Conservation (phyloP, 2,113 vertebrate species). For the Hoplias malabaricus region DNA sequence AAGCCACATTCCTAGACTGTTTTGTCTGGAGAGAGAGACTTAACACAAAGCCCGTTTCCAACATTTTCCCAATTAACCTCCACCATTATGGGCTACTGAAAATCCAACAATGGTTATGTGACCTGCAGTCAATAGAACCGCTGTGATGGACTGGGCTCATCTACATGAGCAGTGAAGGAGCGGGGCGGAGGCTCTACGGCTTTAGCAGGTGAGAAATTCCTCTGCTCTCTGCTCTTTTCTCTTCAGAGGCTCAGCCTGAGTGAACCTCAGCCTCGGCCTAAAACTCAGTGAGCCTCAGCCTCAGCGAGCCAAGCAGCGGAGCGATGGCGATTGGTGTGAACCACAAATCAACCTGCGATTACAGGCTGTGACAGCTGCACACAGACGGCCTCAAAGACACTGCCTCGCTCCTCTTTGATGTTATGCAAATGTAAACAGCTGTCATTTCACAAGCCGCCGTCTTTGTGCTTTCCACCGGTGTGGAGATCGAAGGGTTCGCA, state of each 20-base stretch:
- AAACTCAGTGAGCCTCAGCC: too few species aligned
- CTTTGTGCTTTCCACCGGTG: conserved; percentile 49
- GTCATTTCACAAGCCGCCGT: conserved; percentile 60
- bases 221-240: conserved; percentile 7
- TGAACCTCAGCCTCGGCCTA: background rate
- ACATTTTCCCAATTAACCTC: conserved; percentile 47
- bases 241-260: background rate
- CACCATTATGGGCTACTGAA: conserved; percentile 24
- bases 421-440: conserved; percentile 71
- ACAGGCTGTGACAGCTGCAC: conserved; percentile 61
- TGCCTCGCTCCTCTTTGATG: conserved; percentile 60
- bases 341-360: conserved; percentile 63
- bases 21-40: conserved; percentile 37
- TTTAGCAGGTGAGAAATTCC: conserved; percentile 41
- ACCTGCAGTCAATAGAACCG: conserved; percentile 24
- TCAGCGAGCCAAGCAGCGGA: conserved; percentile 13
- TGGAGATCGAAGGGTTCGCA: conserved; percentile 57
- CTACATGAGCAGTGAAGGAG: background rate
- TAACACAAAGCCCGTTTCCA: conserved; percentile 44
- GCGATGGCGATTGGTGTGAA: conserved; percentile 53
- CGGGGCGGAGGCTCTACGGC: background rate
- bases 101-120: conserved; percentile 36
- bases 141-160: conserved; percentile 29
- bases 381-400: conserved; percentile 56
- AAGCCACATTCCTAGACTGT: conserved; percentile 45